Percentiles rank a stretch among this genome's conserved stretches.
phyloP scores from a whole-genome alignment of 2,888 invertebrate genomes.

The Campopleginae sp. region DNA sequence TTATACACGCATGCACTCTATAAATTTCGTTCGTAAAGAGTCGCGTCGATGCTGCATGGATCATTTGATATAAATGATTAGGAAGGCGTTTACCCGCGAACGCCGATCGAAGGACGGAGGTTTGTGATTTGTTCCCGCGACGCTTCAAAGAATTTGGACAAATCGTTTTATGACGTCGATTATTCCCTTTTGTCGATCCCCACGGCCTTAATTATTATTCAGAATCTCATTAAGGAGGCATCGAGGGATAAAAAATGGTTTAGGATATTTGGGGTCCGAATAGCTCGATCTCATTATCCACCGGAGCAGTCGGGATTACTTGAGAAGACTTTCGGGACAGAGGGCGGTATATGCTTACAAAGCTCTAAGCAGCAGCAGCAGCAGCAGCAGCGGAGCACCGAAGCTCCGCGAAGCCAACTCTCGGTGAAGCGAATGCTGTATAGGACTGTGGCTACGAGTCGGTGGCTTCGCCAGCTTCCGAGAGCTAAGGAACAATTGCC shows the following conservation, averaged over 20 bases:
- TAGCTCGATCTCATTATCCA: neutral
- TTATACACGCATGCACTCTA: neutral
- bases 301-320: neutral
- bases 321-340: neutral
- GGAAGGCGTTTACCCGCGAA: too few species aligned
- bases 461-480: slow-evolving; percentile 44
- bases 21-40: neutral
- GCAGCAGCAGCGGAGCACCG: too few species aligned
- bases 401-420: slow-evolving; percentile 33
- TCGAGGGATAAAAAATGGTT: neutral
- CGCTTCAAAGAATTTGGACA: neutral
- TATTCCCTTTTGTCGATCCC: neutral
- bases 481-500: slow-evolving; percentile 62
- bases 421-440: slow-evolving; percentile 33
- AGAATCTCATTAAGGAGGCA: neutral
- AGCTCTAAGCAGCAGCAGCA: neutral
- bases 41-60: neutral
- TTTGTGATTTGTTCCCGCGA: too few species aligned
- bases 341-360: neutral
- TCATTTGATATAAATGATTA: too few species aligned
- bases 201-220: neutral
- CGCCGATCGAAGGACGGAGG: too few species aligned
- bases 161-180: neutral
- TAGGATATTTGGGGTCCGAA: neutral
- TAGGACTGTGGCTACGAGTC: slow-evolving; percentile 37